Base-by-base conservation (phyloP, 2,113 vertebrate genomes). In the Chaetodon trifascialis region DNA sequence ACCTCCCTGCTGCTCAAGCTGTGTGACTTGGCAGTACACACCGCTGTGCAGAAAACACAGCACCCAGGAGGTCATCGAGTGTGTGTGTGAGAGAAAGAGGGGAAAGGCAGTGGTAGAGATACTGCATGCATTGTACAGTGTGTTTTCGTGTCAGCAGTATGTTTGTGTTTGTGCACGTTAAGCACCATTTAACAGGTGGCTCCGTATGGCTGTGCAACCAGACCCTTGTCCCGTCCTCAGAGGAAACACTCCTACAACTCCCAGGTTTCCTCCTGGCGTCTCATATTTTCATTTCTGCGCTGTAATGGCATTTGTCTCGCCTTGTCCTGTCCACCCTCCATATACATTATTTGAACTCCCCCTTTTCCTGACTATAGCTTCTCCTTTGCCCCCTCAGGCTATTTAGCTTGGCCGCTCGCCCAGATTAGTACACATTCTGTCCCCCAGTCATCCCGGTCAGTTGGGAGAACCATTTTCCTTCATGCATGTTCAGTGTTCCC, bases 21-120 rank as follows among this genome's bases (percentile, higher is more conserved):
- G 93, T 94, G 91, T 89, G 85, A 91, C 87, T 95, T 94, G 93
- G 95, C 94, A 93, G 90, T 51, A 84, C 86, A 90, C 65, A 88
- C 77, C 34, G 56, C 64, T 80, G 80, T 51, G n/a, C 77, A 79
- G 82, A 79, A 84, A 86, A 74, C 84, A 80, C 83, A 82, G 84
- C 76, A 89, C 83, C 83, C 84, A 76, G 73, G 86, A 91, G 91
- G 87, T 85, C 76, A 84, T 34, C 2, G 11, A 76, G 72, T 86
- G 82, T 86, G 79, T 84, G 84, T 82, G 71, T 76, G 75, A 84
- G 65, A 76, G 80, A 80, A 59, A 38, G 36, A 36, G 59, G 49
- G 52, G 49, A 44, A 60, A 65, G 75, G 56, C 30, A 71, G 66
- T 25, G 21, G 30, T 12, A 30, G 64, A 82, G 74, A 78, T 67